Evolutionary conservation across 2,113 vertebrate genomes (phyloP).

Genomic region (Entelurus aequoreus): DNA sequence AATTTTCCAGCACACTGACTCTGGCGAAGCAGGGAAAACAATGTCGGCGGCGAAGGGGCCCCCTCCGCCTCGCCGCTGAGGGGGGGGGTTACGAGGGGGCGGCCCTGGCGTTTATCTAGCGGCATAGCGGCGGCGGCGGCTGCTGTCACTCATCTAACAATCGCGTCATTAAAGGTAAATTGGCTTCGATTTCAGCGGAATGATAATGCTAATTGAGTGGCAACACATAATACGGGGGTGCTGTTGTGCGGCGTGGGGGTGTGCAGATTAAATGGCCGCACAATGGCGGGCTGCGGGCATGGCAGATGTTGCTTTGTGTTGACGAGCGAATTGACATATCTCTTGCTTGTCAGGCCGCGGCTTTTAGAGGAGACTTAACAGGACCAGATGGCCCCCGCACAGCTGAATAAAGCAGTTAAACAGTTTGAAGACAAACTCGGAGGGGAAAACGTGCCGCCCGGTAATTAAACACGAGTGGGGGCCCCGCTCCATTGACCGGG

Average conservation of each 20-base stretch:
- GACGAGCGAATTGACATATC: slow-evolving; percentile 93
- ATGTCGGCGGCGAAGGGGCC: slow-evolving; percentile 86
- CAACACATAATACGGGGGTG: slow-evolving; percentile 98
- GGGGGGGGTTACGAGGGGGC: too few relatives aligned
- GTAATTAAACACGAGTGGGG: slow-evolving; percentile 73
- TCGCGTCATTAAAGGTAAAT: slow-evolving; percentile 99
- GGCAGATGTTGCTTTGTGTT: slow-evolving; percentile 98
- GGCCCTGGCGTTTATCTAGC: slow-evolving; percentile 79
- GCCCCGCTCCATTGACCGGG: slow-evolving; percentile 74
- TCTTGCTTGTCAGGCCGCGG: slow-evolving; percentile 87
- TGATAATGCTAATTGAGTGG: slow-evolving; percentile 99
- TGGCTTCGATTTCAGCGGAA: slow-evolving; percentile 99
- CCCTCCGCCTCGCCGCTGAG: slow-evolving; percentile 2
- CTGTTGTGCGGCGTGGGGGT: slow-evolving; percentile 93
- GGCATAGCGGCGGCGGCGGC: slow-evolving; percentile 78
- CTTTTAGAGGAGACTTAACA: slow-evolving; percentile 83
- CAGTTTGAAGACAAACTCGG: slow-evolving; percentile 75
- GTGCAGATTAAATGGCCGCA: slow-evolving; percentile 94
- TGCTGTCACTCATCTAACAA: slow-evolving; percentile 95
- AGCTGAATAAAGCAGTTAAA: slow-evolving; percentile 84
- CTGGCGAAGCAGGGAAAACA: slow-evolving; percentile 95
- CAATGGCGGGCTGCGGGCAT: slow-evolving; percentile 93
- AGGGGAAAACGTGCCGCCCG: slow-evolving; percentile 76
- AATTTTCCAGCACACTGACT: slow-evolving; percentile 99
- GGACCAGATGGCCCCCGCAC: slow-evolving; percentile 83